Evolutionary conservation across 2,113 vertebrate species (phyloP).

Genomic region (Romanogobio albipinnatus): DNA sequence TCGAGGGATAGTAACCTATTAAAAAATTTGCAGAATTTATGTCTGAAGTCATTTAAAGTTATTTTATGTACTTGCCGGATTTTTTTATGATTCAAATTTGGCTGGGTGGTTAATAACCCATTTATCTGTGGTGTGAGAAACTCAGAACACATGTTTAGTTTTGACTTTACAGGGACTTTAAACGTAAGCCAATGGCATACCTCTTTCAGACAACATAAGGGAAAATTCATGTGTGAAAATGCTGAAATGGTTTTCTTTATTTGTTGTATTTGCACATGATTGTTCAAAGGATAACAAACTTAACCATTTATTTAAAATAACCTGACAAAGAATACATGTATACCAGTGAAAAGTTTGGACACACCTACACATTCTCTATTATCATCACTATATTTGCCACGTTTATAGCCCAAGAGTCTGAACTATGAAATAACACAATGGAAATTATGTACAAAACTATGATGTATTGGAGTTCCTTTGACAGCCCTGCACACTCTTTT

Average conservation of each 20-base stretch:
- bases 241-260: not conserved
- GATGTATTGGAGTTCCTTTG: not conserved
- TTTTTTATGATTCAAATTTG: no score
- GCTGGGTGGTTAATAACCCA: no score
- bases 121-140: no score
- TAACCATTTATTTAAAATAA: not conserved
- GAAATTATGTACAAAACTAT: not conserved
- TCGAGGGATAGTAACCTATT: conserved; percentile 12
- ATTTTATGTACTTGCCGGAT: no score
- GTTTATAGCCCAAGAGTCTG: no score
- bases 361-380: not conserved
- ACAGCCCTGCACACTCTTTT: not conserved
- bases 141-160: no score
- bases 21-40: conserved; percentile 7
- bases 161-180: no score
- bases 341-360: not conserved
- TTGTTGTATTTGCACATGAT: conserved; percentile 7
- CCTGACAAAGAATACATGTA: not conserved
- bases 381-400: no score
- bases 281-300: not conserved
- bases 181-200: not conserved
- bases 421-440: not conserved
- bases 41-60: not conserved
- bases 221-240: not conserved
- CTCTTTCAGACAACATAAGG: not conserved